Conservation (phyloP, 2,113 vertebrate species). For the Perca schrenkii region DNA sequence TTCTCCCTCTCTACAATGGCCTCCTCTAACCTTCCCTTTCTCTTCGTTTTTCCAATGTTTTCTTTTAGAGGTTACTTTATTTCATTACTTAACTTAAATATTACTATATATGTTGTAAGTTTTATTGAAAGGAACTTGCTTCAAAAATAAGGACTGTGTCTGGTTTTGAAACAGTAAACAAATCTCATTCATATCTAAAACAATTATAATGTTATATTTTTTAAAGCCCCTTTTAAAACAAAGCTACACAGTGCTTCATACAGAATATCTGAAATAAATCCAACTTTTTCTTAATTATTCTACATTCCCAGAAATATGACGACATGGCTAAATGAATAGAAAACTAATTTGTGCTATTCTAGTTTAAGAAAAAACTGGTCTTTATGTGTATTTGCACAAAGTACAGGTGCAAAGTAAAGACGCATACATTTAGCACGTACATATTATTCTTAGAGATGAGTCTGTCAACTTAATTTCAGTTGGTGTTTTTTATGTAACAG, state of each 20-base stretch:
- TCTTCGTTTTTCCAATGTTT: slow-evolving; percentile 21
- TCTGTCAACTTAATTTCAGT: background rate
- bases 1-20: slow-evolving; percentile 45
- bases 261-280: background rate
- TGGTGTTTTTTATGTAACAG: background rate
- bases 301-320: background rate
- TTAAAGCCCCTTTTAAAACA: background rate
- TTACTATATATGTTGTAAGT: background rate
- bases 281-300: background rate
- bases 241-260: background rate
- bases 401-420: background rate
- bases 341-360: background rate
- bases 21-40: slow-evolving; percentile 52
- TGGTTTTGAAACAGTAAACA: background rate
- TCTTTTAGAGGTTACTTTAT: background rate
- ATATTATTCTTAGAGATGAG: background rate
- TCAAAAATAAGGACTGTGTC: background rate
- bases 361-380: background rate
- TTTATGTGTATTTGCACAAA: background rate
- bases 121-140: background rate
- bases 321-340: background rate
- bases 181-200: background rate
- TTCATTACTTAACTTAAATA: background rate
- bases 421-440: background rate
- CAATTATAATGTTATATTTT: background rate